Conservation (phyloP, 2,888 invertebrate species). For the Pseudeuparius sepicola region DNA sequence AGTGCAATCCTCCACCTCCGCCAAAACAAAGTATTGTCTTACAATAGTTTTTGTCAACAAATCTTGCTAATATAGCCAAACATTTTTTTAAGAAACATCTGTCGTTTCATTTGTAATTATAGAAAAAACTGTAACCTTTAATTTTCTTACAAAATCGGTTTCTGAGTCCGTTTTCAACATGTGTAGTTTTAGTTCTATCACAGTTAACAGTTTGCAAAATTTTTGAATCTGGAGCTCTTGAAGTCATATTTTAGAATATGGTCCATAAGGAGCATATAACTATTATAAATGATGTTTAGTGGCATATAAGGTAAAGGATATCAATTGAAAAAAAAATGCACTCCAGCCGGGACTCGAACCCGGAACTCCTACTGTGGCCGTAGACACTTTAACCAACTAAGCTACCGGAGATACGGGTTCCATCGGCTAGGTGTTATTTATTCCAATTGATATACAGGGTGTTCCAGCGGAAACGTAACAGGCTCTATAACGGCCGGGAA, state of each 20-base stretch:
- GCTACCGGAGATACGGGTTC: too few relatives aligned
- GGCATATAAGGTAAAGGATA: too few relatives aligned
- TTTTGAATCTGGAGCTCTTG: conserved; percentile 15
- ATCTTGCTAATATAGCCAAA: conserved; percentile 15
- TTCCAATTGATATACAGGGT: too few relatives aligned
- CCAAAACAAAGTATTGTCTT: conserved; percentile 10
- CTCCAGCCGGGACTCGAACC: too few relatives aligned
- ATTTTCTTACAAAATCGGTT: neutral
- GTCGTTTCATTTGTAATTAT: conserved; percentile 18
- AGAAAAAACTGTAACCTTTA: conserved; percentile 11
- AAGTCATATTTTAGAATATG: conserved; percentile 15
- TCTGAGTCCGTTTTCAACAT: conserved; percentile 6
- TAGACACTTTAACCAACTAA: too few relatives aligned
- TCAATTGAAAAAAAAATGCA: too few relatives aligned
- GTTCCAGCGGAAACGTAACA: too few relatives aligned
- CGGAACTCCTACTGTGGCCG: too few relatives aligned
- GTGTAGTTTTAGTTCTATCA: conserved; percentile 9
- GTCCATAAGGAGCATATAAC: conserved; percentile 14
- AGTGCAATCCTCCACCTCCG: conserved; percentile 13
- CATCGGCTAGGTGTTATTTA: too few relatives aligned
- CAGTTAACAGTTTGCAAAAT: conserved; percentile 11
- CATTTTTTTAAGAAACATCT: conserved; percentile 14
- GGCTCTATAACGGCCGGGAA: too few relatives aligned
- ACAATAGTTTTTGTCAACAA: conserved; percentile 13
- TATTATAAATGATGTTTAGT: too few relatives aligned